Percentiles rank a stretch among this genome's conserved stretches.
Conservation (phyloP, 2,797 vertebrate genomes). For the Ibycter americanus region DNA sequence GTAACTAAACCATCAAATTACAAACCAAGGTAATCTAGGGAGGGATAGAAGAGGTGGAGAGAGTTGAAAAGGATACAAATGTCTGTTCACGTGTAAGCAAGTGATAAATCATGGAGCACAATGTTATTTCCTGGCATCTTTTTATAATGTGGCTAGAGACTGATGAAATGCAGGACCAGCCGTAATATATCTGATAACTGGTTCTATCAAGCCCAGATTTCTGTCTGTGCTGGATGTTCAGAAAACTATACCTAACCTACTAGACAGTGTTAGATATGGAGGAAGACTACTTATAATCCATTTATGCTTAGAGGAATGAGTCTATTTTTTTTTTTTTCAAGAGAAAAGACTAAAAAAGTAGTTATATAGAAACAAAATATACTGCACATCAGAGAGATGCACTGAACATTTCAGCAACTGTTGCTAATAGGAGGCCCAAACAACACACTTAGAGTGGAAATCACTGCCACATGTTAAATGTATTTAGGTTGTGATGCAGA, state of each 20-base stretch:
- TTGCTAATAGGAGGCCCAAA: neutral
- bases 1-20: conserved; percentile 32
- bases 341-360: neutral
- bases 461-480: conserved; percentile 51
- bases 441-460: conserved; percentile 26
- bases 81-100: neutral
- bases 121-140: conserved; percentile 9
- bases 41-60: neutral
- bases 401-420: neutral
- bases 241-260: neutral
- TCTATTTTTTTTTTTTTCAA: neutral
- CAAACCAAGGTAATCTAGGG: neutral
- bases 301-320: neutral
- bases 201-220: conserved; percentile 22
- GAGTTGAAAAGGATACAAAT: conserved; percentile 16
- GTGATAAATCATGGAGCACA: conserved; percentile 22
- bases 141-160: neutral
- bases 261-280: neutral
- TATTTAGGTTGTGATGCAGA: conserved; percentile 5
- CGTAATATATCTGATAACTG: neutral
- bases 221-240: neutral
- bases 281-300: neutral
- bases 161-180: conserved; percentile 43
- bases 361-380: neutral
- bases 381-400: neutral